Evolutionary conservation across 2,113 vertebrate genomes (phyloP).

Genomic region (Mohoua ochrocephala): DNA sequence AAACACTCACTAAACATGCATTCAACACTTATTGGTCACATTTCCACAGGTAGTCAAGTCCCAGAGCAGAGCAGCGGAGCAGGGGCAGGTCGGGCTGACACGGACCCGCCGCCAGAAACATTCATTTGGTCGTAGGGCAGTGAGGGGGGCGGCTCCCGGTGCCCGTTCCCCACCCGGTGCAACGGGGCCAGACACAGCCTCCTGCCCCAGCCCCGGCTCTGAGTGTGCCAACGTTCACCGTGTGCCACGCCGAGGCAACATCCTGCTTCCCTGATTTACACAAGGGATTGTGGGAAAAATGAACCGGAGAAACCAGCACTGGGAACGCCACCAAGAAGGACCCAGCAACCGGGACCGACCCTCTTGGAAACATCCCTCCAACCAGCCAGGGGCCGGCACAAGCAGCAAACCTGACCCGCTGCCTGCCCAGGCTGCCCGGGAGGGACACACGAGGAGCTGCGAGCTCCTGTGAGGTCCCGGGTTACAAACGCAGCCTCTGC

Average conservation of each 20-base stretch:
- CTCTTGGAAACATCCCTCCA: neutral
- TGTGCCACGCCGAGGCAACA: conserved; percentile 45
- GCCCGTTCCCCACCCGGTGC: neutral
- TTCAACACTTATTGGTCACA: conserved; percentile 95
- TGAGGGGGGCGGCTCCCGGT: neutral
- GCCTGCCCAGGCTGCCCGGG: neutral
- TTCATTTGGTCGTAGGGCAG: conserved; percentile 14
- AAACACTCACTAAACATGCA: conserved; percentile 97
- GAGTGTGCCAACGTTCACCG: neutral
- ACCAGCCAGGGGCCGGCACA: fast-evolving
- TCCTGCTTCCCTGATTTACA: conserved; percentile 65
- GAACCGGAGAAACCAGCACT: neutral
- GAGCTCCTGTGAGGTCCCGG: neutral
- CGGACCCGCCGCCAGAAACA: conserved; percentile 34
- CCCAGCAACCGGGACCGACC: neutral
- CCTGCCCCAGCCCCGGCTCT: neutral
- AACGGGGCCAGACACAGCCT: neutral
- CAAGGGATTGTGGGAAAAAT: conserved; percentile 63
- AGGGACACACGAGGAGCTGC: fast-evolving
- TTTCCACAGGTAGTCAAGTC: conserved; percentile 99
- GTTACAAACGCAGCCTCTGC: neutral
- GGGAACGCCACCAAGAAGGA: neutral
- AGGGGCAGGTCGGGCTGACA: neutral
- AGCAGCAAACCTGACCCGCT: fast-evolving
- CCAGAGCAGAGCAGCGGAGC: conserved; percentile 74